Base-by-base conservation (phyloP, 2,113 vertebrate genomes). In the Atlantisia rogersi region DNA sequence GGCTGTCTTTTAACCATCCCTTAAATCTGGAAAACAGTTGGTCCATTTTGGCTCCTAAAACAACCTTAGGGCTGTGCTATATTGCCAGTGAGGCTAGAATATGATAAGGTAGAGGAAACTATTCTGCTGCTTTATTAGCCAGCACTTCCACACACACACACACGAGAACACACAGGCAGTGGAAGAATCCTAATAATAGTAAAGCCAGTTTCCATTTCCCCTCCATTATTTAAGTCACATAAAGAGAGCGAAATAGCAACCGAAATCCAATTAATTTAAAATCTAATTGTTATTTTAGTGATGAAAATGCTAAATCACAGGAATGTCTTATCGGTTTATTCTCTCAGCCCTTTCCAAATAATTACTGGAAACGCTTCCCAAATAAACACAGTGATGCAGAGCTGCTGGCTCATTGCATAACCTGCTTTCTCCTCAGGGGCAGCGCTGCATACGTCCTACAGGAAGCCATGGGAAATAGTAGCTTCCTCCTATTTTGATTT, bases 401-500 rank as follows among this genome's bases (percentile, higher is more conserved):
- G 88, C 86, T 79, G 19, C 77, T 94, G 74, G 19, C 44, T 85
- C 64, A 8, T 84, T 95, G 81, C 86, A 90, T 92, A 92, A 94
- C 58, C 73, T 88, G 58, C 65, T 59, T 79, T 96, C 65, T 89
- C 96, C 95, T 93, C 74, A 87, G 92, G 91, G 91, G 69, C 84
- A 89, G 20, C 25, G 68, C 48, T 89, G 74, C 86, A 96, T 94
- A 62, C 76, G 78, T 94, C 88, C 86, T 95, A 11, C 94, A 95
- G 96, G 96, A 96, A 97, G 88, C 88, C 65, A 86, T 91, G 95
- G 19, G 93, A 95, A 96, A 95, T 22, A 91, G 90, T 68, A 73
- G 88, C 77, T 96, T 97, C 95, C 96, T 96, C 86, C 88, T 96
- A 58, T 96, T 97, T 92, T 97, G 70, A 94, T 94, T 84, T 76